phyloP scores from a whole-genome alignment of 2,113 vertebrate species.

The Oncorhynchus masou region DNA sequence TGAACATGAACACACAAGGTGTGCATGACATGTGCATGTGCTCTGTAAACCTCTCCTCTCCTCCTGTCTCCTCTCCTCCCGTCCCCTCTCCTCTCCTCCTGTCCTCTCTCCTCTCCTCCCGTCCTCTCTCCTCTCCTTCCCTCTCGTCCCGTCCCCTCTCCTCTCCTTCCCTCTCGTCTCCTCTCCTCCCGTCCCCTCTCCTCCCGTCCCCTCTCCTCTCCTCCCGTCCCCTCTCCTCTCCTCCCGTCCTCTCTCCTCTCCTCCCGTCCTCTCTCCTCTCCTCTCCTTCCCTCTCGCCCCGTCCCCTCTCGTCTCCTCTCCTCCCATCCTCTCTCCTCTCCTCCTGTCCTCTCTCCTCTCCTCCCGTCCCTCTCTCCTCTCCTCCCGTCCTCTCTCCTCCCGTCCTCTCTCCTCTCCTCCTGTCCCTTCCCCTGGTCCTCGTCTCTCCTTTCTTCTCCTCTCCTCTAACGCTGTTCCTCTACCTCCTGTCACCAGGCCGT shows the following conservation, averaged over 20 bases:
- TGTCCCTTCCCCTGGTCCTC: neutral
- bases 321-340: too few relatives aligned
- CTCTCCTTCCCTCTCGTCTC: fast-evolving
- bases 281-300: neutral
- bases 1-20: neutral
- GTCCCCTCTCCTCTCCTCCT: neutral
- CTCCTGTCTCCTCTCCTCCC: neutral
- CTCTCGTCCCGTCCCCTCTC: neutral
- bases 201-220: too few relatives aligned
- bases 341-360: too few relatives aligned
- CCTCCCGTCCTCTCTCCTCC: too few relatives aligned
- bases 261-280: too few relatives aligned
- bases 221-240: too few relatives aligned
- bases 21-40: too few relatives aligned
- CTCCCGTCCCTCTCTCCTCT: too few relatives aligned
- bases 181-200: neutral
- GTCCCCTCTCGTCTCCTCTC: neutral
- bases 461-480: neutral
- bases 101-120: too few relatives aligned
- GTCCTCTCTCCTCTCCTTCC: too few relatives aligned
- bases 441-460: neutral
- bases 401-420: neutral
- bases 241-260: too few relatives aligned
- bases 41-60: too few relatives aligned
- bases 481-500: conserved; percentile 70